Conservation (phyloP, 2,113 vertebrate genomes). For the Microtus ochrogaster region DNA sequence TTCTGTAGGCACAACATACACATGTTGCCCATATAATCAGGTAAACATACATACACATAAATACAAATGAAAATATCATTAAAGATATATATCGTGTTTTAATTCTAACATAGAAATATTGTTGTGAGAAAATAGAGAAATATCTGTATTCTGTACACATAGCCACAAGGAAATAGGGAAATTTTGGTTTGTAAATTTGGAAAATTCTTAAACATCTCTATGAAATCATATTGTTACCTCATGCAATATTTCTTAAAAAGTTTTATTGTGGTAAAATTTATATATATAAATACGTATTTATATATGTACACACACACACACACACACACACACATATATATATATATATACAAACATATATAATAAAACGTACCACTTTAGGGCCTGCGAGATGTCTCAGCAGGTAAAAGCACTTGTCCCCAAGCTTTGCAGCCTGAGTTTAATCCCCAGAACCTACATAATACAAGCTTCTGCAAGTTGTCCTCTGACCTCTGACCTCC, state of each 20-base stretch:
- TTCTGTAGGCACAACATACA: not conserved
- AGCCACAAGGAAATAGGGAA: not conserved
- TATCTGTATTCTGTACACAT: not conserved
- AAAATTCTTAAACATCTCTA: slow-evolving; percentile 29
- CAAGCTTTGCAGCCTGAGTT: not conserved
- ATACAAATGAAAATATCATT: not conserved
- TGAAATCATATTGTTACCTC: not conserved
- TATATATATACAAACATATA: not conserved
- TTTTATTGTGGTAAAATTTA: not conserved
- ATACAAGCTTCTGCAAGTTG: no score
- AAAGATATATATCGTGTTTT: not conserved
- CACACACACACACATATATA: no score
- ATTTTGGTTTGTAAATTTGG: not conserved
- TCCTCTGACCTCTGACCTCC: not conserved
- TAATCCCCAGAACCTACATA: not conserved
- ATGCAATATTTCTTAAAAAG: not conserved
- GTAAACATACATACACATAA: not conserved
- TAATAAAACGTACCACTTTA: not conserved
- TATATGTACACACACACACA: not conserved
- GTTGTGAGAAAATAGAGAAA: not conserved
- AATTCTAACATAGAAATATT: not conserved
- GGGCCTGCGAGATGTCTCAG: not conserved
- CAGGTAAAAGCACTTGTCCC: no score
- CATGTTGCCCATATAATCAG: not conserved
- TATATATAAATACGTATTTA: accelerated